phyloP scores from a whole-genome alignment of 2,888 invertebrate species.

The Altica lythri region DNA sequence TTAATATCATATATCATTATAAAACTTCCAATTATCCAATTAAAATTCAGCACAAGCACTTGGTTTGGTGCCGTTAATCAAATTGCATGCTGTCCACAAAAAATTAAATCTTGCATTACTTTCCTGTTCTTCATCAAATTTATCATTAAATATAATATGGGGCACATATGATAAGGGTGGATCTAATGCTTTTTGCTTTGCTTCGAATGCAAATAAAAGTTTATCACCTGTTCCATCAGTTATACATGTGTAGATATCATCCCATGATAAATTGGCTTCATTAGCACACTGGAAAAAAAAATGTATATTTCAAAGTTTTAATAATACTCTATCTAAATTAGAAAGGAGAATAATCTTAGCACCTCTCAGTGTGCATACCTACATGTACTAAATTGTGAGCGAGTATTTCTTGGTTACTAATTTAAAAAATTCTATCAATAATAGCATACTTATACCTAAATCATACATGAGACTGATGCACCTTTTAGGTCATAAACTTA shows the following conservation, averaged over 20 bases:
- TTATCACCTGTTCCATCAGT: background rate
- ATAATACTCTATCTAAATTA: too few relatives aligned
- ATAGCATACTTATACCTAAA: too few relatives aligned
- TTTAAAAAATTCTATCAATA: too few relatives aligned
- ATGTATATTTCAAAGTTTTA: too few relatives aligned
- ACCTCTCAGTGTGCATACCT: too few relatives aligned
- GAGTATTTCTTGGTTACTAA: too few relatives aligned
- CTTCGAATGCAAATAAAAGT: background rate
- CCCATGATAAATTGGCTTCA: constrained; percentile 25
- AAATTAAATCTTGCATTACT: constrained; percentile 20
- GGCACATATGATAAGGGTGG: constrained; percentile 15
- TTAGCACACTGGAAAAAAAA: constrained; percentile 31
- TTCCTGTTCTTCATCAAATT: constrained; percentile 4
- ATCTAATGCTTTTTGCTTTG: constrained; percentile 3
- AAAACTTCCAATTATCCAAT: background rate
- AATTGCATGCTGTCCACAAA: constrained; percentile 19
- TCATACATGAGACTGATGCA: too few relatives aligned
- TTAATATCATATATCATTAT: background rate
- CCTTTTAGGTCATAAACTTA: too few relatives aligned
- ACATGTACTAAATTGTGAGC: too few relatives aligned
- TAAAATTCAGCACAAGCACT: background rate
- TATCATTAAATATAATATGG: constrained; percentile 13
- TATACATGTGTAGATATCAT: constrained; percentile 22
- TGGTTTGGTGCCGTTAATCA: constrained; percentile 6
- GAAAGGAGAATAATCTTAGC: too few relatives aligned